These are phyloP conservation scores for Etheostoma cragini DNA, from an alignment of 2,113 vertebrate species.

Conservation along the genomic window DNA sequence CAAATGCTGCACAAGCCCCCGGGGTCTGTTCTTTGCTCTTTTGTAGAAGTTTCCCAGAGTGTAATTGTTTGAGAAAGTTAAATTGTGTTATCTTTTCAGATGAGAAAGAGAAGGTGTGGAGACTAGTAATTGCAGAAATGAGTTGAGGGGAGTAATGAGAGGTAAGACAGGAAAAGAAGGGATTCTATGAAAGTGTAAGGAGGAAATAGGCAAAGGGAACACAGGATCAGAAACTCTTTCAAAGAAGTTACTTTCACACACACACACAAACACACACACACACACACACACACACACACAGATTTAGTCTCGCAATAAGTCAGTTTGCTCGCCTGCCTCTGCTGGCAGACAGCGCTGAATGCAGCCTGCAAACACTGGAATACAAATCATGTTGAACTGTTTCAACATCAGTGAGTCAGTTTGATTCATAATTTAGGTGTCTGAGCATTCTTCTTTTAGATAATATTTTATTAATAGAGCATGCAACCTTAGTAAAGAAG, in stretches of 20 bases:
- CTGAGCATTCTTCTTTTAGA: slow-evolving; percentile 12
- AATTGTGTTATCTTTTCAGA: slow-evolving; percentile 52
- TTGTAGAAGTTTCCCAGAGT: slow-evolving; percentile 21
- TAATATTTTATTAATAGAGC: slow-evolving; percentile 11
- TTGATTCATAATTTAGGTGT: slow-evolving; percentile 20
- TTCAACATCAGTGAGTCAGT: slow-evolving; percentile 15
- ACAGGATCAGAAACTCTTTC: background rate
- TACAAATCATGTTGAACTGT: slow-evolving; percentile 36
- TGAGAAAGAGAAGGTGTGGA: slow-evolving; percentile 2
- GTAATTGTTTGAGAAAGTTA: slow-evolving; percentile 52
- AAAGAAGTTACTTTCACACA: slow-evolving; percentile 5
- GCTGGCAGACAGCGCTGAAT: slow-evolving; percentile 30
- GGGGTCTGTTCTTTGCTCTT: background rate
- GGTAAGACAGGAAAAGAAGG: background rate
- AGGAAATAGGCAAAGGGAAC: slow-evolving; percentile 5
- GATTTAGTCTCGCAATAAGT: slow-evolving; percentile 25
- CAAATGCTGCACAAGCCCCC: slow-evolving; percentile 38
- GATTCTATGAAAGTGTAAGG: slow-evolving; percentile 27
- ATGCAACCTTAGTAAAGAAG: background rate
- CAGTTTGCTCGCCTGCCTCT: slow-evolving; percentile 46
- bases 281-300: background rate
- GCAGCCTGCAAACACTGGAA: slow-evolving; percentile 27
- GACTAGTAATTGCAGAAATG: slow-evolving; percentile 29
- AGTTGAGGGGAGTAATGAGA: background rate
- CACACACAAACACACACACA: background rate